Conservation (phyloP, 2,888 invertebrate genomes). For the Pammene fasciana region DNA sequence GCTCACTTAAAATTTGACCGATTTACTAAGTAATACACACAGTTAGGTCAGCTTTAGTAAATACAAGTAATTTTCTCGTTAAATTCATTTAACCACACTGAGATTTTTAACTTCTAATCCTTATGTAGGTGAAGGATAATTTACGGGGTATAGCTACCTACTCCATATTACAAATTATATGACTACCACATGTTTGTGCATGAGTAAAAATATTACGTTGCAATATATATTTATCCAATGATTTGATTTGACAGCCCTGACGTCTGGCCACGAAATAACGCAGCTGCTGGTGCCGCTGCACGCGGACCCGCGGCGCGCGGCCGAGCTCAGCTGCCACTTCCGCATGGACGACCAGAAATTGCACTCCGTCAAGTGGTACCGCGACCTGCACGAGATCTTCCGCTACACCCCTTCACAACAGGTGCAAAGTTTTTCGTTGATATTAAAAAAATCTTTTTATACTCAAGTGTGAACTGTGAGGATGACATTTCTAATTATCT, state of each 20-base stretch:
- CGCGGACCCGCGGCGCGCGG: slow-evolving; percentile 77
- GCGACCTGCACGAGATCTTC: slow-evolving; percentile 78
- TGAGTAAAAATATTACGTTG: too few relatives aligned
- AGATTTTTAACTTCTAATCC: too few relatives aligned
- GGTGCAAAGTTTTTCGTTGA: not conserved
- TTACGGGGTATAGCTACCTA: too few relatives aligned
- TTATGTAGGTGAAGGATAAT: too few relatives aligned
- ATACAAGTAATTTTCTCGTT: too few relatives aligned
- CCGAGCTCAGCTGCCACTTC: slow-evolving; percentile 78
- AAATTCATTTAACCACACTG: too few relatives aligned
- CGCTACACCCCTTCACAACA: slow-evolving; percentile 72
- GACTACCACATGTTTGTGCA: too few relatives aligned
- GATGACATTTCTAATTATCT: not conserved
- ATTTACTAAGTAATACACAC: too few relatives aligned
- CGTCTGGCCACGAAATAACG: slow-evolving; percentile 76
- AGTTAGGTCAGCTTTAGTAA: too few relatives aligned
- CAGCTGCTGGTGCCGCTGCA: slow-evolving; percentile 76
- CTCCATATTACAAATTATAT: too few relatives aligned
- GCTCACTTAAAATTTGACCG: too few relatives aligned
- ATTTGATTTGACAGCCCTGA: slow-evolving; percentile 59
- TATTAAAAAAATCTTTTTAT: not conserved
- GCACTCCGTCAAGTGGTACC: slow-evolving; percentile 79
- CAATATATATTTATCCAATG: not conserved
- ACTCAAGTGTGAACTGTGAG: slow-evolving; percentile 53
- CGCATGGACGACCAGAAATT: slow-evolving; percentile 75